Conservation (phyloP, 1,140 invertebrate species). For the Drosophila takahashii region DNA sequence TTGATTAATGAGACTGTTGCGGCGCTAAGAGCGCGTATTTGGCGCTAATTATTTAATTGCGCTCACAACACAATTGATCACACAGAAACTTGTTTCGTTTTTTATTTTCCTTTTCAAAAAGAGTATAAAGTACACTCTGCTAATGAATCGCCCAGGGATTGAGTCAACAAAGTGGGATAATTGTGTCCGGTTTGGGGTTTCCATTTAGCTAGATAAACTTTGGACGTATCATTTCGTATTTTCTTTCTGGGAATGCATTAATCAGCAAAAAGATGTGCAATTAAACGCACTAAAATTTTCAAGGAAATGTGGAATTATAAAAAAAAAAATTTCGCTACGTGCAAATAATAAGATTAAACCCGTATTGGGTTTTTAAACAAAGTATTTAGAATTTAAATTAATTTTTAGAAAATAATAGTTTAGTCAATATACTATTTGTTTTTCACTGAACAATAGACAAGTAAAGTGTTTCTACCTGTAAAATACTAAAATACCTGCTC, state of each 20-base stretch:
- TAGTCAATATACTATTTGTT: too few species aligned
- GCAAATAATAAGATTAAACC: too few species aligned
- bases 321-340: too few species aligned
- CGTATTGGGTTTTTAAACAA: too few species aligned
- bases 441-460: too few species aligned
- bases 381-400: too few species aligned
- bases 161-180: slow-evolving; percentile 5
- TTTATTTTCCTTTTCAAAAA: neutral
- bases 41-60: slow-evolving; percentile 64
- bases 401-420: too few species aligned
- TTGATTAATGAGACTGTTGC: slow-evolving; percentile 67
- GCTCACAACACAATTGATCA: slow-evolving; percentile 36
- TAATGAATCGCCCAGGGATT: slow-evolving; percentile 5
- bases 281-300: neutral
- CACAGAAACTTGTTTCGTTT: slow-evolving; percentile 16
- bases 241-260: slow-evolving; percentile 7
- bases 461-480: slow-evolving; percentile 2
- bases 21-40: slow-evolving; percentile 41
- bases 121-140: neutral
- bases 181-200: slow-evolving; percentile 3
- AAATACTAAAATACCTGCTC: neutral
- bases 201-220: neutral
- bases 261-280: neutral
- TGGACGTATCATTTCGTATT: neutral
- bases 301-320: too few species aligned